phyloP scores from a whole-genome alignment of 1,140 invertebrate species.

The Melitaea cinxia region DNA sequence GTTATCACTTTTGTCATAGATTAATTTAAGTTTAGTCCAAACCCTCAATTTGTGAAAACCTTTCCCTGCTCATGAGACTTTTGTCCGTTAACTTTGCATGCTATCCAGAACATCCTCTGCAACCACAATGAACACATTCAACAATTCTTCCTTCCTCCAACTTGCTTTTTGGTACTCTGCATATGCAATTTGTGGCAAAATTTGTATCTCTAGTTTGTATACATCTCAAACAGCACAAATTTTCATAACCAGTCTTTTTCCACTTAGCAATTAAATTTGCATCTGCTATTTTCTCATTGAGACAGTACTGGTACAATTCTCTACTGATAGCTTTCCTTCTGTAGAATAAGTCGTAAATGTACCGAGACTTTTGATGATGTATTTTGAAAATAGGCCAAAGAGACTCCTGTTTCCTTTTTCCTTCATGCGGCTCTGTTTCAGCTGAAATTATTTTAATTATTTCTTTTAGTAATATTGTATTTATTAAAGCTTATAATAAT shows the following conservation, averaged over 20 bases:
- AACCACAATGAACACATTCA: slow-evolving; percentile 98
- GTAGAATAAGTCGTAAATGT: slow-evolving; percentile 98
- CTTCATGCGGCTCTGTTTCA: slow-evolving; percentile 99
- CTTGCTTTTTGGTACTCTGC: slow-evolving; percentile 98
- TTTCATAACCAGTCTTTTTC: slow-evolving; percentile 99
- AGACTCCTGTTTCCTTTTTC: slow-evolving; percentile 98
- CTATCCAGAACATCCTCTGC: slow-evolving; percentile 95
- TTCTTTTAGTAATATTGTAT: too few species aligned
- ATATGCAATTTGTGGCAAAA: slow-evolving; percentile 99
- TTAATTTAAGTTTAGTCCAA: not conserved
- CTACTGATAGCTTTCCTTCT: slow-evolving; percentile 97
- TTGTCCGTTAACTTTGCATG: not conserved
- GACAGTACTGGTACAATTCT: slow-evolving; percentile 98
- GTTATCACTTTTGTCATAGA: not conserved
- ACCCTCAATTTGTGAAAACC: not conserved
- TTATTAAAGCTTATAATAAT: too few species aligned
- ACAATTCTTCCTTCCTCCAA: slow-evolving; percentile 98
- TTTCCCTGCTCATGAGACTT: not conserved
- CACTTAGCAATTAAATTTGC: slow-evolving; percentile 99
- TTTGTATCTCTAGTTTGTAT: slow-evolving; percentile 99
- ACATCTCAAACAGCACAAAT: slow-evolving; percentile 98
- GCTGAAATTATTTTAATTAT: slow-evolving; percentile 82
- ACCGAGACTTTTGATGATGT: slow-evolving; percentile 98
- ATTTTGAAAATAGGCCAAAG: slow-evolving; percentile 99
- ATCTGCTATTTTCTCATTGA: slow-evolving; percentile 98